Evolutionary conservation across 92 coral and sea anemone species (phyloP).

Genomic region (Heteractis magnifica): DNA sequence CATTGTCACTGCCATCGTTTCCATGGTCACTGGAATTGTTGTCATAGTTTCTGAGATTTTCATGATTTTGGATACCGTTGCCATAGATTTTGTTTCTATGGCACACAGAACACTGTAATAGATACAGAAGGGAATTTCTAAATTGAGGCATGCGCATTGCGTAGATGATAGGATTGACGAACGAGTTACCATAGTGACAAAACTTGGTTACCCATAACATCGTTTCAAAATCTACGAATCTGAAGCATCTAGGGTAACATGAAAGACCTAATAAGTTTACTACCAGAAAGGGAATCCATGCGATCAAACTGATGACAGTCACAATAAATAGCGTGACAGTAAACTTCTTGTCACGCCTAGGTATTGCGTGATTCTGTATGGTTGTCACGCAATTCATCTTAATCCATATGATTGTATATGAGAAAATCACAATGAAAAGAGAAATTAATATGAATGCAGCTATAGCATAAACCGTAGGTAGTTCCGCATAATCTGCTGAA

Average conservation of each 20-base stretch:
- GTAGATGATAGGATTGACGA: constrained; percentile 1
- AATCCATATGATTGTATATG: too few relatives aligned
- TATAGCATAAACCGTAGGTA: too few relatives aligned
- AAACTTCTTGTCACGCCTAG: neutral
- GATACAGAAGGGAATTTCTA: neutral
- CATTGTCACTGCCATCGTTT: neutral
- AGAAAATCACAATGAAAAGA: too few relatives aligned
- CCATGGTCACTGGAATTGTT: neutral
- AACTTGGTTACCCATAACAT: too few relatives aligned
- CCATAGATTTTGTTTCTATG: neutral
- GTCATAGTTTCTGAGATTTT: too few relatives aligned
- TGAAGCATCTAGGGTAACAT: too few relatives aligned
- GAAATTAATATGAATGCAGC: too few relatives aligned
- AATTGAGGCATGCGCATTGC: neutral
- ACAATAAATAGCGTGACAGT: neutral
- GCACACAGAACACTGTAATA: neutral
- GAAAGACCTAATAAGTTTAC: too few relatives aligned
- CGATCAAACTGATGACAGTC: neutral
- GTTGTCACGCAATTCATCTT: neutral
- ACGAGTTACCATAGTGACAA: neutral
- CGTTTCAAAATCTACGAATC: too few relatives aligned
- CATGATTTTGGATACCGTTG: neutral
- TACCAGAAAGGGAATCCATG: neutral
- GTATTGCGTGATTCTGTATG: neutral
- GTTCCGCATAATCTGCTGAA: too few relatives aligned